These are phyloP conservation scores for Eulacestoma nigropectus DNA, from an alignment of 2,113 vertebrate genomes.

Conservation along the genomic window DNA sequence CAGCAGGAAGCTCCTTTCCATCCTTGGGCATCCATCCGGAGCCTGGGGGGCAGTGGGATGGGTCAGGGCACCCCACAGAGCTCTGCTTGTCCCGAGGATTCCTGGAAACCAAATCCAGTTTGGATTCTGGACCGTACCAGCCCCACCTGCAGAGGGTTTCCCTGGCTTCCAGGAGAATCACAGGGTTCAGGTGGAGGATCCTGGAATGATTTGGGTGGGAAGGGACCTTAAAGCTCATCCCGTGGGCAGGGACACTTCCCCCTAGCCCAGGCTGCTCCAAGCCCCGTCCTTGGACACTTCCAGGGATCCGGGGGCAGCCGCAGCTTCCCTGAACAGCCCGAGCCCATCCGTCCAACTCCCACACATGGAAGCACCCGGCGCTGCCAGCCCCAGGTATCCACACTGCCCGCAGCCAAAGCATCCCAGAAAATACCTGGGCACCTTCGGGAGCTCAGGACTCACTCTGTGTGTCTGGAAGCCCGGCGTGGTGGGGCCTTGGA, in stretches of 20 bases:
- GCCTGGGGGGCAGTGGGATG: neutral
- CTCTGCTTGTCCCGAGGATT: neutral
- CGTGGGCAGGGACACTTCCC: neutral
- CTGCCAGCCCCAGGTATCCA: too few relatives aligned
- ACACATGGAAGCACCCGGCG: accelerated
- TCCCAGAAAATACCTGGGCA: accelerated
- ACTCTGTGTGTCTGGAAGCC: accelerated
- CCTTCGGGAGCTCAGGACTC: accelerated
- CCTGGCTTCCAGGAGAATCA: neutral
- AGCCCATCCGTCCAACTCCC: neutral
- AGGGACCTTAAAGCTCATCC: neutral
- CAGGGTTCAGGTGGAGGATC: neutral
- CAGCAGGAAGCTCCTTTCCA: accelerated
- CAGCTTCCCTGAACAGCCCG: neutral
- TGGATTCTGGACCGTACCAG: neutral
- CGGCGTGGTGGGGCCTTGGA: neutral
- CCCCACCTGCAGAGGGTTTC: neutral
- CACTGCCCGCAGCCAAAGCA: neutral
- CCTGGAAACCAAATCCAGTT: neutral
- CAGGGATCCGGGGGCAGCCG: neutral
- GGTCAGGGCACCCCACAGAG: accelerated
- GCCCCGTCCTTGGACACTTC: neutral
- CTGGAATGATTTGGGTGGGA: neutral
- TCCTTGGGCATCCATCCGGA: accelerated
- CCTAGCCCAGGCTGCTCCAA: neutral